Evolutionary conservation across 2,797 vertebrate species (phyloP), one percentile per base, ranked within the genome.

Genomic region (Acanthurus leucopareius): DNA sequence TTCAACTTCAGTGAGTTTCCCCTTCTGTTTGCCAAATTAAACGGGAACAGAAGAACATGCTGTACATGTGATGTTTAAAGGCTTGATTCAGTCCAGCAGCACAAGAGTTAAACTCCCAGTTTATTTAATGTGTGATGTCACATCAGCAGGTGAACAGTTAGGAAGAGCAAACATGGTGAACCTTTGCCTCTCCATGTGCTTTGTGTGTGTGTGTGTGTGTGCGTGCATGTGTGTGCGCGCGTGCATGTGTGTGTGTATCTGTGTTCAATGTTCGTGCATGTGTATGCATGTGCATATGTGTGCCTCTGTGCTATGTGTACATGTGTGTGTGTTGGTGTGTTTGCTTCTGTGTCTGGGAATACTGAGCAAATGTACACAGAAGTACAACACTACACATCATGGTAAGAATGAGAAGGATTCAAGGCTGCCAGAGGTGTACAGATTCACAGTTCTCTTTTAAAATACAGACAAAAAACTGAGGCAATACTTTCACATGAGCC

Each of bases 141-240:
- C 20, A 84, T 76, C 67, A 69, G 77, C 54, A 64, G 51, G 40
- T 83, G 63, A 72, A 68, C 71, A 60, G 53, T 69, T 71, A 20
- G 66, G 69, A 61, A 82, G 38, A 75, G 80, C 85, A 93, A 93
- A 93, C 74, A 91, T 11, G 52, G 89, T 25, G 66, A 88, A 89
- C 88, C 82, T 92, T 92, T 87, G 91, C 72, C 80, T 93, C 89
- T 89, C 86, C 80, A 88, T 87, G 92, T 70, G 93, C n/a, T 86
- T 51, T n/a, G 52, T 84, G 59, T 22, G 8, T 61, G 42, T 5
- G 32, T 32, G 32, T 32, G 4, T 5, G 28, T 25, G 3, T 32
- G 32, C 3, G 32, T 35, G 32, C 7, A 35, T 7, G 32, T 35
- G 32, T 32, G 32, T 32, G 5, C 5, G 32, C 5, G 32, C 5